Percentiles rank a stretch among this genome's conserved stretches.
Evolutionary conservation across 2,113 vertebrate species (phyloP).

Genomic region (Apodemus speciosus): DNA sequence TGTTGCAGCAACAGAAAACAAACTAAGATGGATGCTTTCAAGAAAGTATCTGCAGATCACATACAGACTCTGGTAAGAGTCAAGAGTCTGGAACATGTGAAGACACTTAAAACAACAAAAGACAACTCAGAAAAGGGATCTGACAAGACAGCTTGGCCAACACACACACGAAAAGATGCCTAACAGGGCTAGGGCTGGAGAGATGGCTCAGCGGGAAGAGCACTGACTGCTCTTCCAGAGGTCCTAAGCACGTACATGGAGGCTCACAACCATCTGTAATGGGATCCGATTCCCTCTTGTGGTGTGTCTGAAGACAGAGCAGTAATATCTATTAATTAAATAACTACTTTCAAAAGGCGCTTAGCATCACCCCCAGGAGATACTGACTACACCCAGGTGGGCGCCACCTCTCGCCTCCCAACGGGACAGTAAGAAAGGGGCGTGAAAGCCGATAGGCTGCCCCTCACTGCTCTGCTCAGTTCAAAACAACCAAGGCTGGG

Average conservation of each 20-base stretch:
- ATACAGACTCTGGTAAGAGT: not conserved
- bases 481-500: not conserved
- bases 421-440: not conserved
- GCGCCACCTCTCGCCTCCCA: not conserved
- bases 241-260: too few species aligned
- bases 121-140: not conserved
- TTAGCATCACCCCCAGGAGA: not conserved
- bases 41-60: not conserved
- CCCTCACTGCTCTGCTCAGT: not conserved
- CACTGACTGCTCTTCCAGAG: too few species aligned
- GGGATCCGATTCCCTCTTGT: too few species aligned
- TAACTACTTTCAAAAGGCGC: too few species aligned
- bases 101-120: not conserved
- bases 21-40: not conserved
- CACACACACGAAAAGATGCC: not conserved
- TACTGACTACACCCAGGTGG: too few species aligned
- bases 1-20: not conserved
- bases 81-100: not conserved
- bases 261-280: too few species aligned
- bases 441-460: accelerated
- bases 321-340: too few species aligned
- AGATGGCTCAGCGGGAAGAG: too few species aligned
- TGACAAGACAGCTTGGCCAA: not conserved
- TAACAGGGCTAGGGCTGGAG: too few species aligned
- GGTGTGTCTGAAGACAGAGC: too few species aligned